Base-by-base conservation (phyloP, 1,140 invertebrate genomes). In the Argopecten irradians region DNA sequence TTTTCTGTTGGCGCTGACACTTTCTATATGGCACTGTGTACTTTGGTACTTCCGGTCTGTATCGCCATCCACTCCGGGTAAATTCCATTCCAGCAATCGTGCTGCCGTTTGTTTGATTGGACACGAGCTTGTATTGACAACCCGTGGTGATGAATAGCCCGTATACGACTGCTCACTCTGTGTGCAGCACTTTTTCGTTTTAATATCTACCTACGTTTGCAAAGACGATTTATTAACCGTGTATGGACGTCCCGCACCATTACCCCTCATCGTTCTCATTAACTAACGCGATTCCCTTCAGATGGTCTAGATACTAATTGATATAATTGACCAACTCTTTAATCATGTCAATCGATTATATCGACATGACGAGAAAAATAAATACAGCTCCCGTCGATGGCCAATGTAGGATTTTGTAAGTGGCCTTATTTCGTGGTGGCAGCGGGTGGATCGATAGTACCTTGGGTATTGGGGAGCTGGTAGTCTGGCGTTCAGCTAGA, bases 241-340 rank as follows among this genome's bases (percentile, higher is more conserved):
- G 55, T 71, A 71, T 71, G 22, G n/a, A 1, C n/a, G 55, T 71
- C 55, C 22, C 55, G 55, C 55, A 71, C 55, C 55, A 71, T 71
- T 71, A 71, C 22, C 11, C 28, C 55, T 28, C 55, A 71, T n/a
- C 55, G 55, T 71, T 71, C 22, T 28, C n/a, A 71, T 71, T 71
- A n/a, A 71, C 1, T 71, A 11, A n/a, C 22, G 22, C 28, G 55
- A 71, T 71, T 71, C 5, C 55, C 55, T 71, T n/a, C 3, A 71
- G 22, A 71, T 71, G 55, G 55, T 22, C 1, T n/a, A 71, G 55
- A 71, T 71, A 71, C 55, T 71, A 71, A 71, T 71, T 71, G 55
- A 71, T 71, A 16, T 71, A 71, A 71, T 71, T 71, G 55, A 71
- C n/a, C 55, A 71, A 71, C 55, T 71, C 55, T 71, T 71, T 71